Evolutionary conservation across 2,113 vertebrate genomes (phyloP).

Genomic region (Pluvianellus socialis): DNA sequence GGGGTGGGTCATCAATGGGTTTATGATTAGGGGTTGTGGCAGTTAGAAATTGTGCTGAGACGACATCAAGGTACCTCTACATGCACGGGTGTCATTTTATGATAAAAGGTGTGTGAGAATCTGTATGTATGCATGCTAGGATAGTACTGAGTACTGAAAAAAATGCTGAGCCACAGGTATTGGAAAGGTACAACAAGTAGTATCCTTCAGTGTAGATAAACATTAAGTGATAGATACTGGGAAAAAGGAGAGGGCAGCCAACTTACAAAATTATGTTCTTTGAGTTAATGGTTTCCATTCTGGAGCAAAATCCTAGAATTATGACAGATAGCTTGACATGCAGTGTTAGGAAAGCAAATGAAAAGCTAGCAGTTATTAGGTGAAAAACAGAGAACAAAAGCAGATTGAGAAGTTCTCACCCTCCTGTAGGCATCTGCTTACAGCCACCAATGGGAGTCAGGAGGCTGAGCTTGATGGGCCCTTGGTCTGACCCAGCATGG

Average conservation of each 20-base stretch:
- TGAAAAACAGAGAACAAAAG: not conserved
- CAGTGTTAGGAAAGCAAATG: not conserved
- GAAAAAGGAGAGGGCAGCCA: not conserved
- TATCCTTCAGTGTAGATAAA: not conserved
- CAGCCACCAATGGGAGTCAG: not conserved
- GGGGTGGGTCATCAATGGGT: not conserved
- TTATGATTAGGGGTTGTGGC: not conserved
- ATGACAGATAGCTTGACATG: not conserved
- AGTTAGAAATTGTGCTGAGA: not conserved
- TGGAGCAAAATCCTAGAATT: not conserved
- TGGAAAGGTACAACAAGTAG: not conserved
- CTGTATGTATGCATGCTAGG: not conserved
- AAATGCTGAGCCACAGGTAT: not conserved
- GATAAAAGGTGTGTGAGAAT: not conserved
- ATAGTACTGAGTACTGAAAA: not conserved
- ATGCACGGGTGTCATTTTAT: not conserved
- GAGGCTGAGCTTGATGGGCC: not conserved
- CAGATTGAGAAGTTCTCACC: not conserved
- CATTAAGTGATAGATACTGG: not conserved
- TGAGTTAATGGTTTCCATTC: not conserved
- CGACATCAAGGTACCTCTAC: not conserved
- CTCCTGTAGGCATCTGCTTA: not conserved
- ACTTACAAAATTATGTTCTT: not conserved
- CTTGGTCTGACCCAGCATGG: not conserved
- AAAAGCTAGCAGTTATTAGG: not conserved